Evolutionary conservation across 2,797 vertebrate species (phyloP).

Genomic region (Labeo calbasu): DNA sequence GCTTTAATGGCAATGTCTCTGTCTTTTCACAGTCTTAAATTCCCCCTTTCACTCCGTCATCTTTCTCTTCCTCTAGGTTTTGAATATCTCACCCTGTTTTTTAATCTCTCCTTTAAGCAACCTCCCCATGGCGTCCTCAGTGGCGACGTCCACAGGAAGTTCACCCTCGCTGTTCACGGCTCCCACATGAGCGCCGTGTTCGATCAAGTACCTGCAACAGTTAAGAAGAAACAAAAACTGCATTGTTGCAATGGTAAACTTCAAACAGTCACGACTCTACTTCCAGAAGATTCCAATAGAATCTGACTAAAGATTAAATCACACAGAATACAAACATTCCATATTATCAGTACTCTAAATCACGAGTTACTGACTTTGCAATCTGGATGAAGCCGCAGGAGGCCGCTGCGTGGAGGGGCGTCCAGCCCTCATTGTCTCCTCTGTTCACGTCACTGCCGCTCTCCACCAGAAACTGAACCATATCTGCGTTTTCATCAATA

Average conservation of each 20-base stretch:
- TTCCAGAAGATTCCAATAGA: background rate
- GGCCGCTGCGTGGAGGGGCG: slow-evolving; percentile 81
- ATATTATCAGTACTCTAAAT: background rate
- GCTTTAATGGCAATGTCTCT: background rate
- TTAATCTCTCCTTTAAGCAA: slow-evolving; percentile 84
- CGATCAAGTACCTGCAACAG: slow-evolving; percentile 69
- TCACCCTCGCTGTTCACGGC: slow-evolving; percentile 87
- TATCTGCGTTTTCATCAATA: slow-evolving; percentile 85
- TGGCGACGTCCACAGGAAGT: slow-evolving; percentile 84
- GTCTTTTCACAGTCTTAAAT: background rate
- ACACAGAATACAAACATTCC: background rate
- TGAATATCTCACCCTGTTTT: slow-evolving; percentile 79
- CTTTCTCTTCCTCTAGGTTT: background rate
- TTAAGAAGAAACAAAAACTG: too few relatives aligned
- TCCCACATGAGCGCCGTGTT: slow-evolving; percentile 79
- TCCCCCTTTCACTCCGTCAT: background rate
- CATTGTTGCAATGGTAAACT: background rate
- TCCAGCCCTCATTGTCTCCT: slow-evolving; percentile 87
- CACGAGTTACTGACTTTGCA: slow-evolving; percentile 71
- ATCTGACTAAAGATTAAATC: background rate
- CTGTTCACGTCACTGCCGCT: slow-evolving; percentile 81
- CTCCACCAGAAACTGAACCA: slow-evolving; percentile 87
- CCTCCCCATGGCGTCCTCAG: slow-evolving; percentile 82
- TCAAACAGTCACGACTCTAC: background rate
- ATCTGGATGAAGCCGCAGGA: slow-evolving; percentile 84